These are phyloP conservation scores for Strigamia transsilvanica DNA, from an alignment of 2,888 invertebrate genomes.

Conservation along the genomic window DNA sequence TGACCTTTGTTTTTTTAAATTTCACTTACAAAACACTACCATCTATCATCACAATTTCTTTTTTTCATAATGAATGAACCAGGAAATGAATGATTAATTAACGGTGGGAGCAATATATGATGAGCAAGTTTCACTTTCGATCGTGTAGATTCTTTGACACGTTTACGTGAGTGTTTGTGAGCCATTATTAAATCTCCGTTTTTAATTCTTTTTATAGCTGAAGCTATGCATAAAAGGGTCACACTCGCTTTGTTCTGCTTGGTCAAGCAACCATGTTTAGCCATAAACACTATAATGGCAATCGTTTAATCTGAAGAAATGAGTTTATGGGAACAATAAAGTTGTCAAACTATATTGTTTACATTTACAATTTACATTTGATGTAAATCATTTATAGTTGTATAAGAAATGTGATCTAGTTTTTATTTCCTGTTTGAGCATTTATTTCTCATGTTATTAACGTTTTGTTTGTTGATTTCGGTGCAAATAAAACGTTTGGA, in stretches of 20 bases:
- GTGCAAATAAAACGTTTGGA: background rate
- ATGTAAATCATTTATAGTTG: too few species aligned
- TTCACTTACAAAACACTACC: too few species aligned
- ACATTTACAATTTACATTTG: too few species aligned
- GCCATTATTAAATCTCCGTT: background rate
- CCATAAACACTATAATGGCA: too few species aligned
- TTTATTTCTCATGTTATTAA: too few species aligned
- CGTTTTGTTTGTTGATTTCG: too few species aligned
- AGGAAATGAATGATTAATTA: slow-evolving; percentile 11
- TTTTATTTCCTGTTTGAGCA: too few species aligned
- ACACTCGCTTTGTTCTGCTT: background rate
- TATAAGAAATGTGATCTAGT: too few species aligned
- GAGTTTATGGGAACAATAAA: too few species aligned
- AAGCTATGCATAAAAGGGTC: background rate
- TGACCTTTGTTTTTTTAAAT: too few species aligned
- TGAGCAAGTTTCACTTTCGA: background rate
- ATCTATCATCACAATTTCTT: background rate
- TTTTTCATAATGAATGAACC: background rate
- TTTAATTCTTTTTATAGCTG: background rate
- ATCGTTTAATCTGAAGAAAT: too few species aligned
- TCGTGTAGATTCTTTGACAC: background rate
- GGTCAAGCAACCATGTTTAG: background rate
- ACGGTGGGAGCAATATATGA: background rate
- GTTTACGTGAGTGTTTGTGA: background rate
- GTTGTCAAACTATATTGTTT: too few species aligned